Base-by-base conservation (phyloP, 2,113 vertebrate genomes). In the Periophthalmus modestus region DNA sequence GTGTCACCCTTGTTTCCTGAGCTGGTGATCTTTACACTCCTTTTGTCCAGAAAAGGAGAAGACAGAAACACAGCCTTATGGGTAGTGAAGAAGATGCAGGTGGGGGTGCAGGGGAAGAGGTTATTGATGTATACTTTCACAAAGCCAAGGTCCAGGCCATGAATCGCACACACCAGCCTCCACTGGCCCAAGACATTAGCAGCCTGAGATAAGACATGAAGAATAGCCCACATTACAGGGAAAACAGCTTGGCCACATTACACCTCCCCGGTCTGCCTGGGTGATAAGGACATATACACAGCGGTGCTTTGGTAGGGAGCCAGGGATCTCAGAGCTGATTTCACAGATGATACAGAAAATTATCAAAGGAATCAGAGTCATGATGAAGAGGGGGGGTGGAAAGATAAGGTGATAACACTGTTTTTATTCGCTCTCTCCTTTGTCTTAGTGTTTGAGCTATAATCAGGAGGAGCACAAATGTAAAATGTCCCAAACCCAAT, bases 91-190 rank as follows among this genome's bases (percentile, higher is more conserved):
- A 74, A 81, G 91, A 92, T 92, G 91, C 89, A 89, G 83, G 85
- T 79, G 82, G 87, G 90, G 91, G 71, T 74, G 74, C 75, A 82
- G 75, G 86, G 70, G 87, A 75, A 88, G 85, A 91, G 90, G 89
- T 94, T 93, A 95, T 95, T 95, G 93, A 95, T 95, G 90, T 88
- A 71, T 82, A 92, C 90, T 93, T 92, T 93, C 93, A 93, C 92
- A 94, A 93, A 92, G 92, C 92, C 92, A 92, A 93, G 94, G 94
- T 94, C 94, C 92, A 70, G 91, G 94, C 94, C 90, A 92, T 89
- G 86, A 93, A 94, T 93, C 89, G 86, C 89, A 93, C 91, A 93
- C 91, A 52, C 57, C 89, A 87, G 88, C 85, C 90, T 93, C 92
- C 92, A 82, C 86, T 83, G 80, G 91, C 89, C 92, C 87, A 85